phyloP scores from a whole-genome alignment of 2,113 vertebrate species.

The Eretmochelys imbricata region DNA sequence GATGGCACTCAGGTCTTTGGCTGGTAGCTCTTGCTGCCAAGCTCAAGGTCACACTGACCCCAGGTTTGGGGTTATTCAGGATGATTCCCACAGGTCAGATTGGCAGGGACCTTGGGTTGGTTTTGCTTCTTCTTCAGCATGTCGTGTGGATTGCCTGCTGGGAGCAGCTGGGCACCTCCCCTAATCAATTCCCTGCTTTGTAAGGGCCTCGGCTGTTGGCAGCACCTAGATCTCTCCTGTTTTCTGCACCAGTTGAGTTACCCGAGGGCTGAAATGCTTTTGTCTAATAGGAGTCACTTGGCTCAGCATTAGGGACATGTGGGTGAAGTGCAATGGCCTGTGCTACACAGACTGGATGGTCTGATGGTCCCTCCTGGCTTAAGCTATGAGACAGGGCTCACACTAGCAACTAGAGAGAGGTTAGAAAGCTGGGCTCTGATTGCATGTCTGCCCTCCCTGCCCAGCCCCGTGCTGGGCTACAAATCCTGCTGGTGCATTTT shows the following conservation, averaged over 20 bases:
- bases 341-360: background rate
- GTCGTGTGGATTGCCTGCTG: background rate
- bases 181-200: background rate
- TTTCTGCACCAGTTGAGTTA: too few species aligned
- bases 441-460: background rate
- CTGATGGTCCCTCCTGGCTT: background rate
- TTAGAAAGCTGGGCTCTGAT: background rate
- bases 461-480: background rate
- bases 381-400: background rate
- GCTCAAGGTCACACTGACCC: background rate
- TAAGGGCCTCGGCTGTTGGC: too few species aligned
- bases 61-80: too few species aligned
- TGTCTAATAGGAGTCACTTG: too few species aligned
- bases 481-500: background rate
- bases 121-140: background rate
- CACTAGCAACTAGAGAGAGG: background rate
- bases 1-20: too few species aligned
- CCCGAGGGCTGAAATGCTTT: too few species aligned
- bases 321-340: background rate
- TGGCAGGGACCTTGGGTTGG: background rate
- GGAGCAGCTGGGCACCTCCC: background rate
- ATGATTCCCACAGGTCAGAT: background rate
- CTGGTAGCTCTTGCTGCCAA: background rate
- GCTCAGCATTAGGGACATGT: background rate
- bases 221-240: too few species aligned